Percentiles rank a stretch among this genome's conserved stretches.
Evolutionary conservation across 2,888 invertebrate genomes (phyloP).

Genomic region (Pediacus dermestoides): DNA sequence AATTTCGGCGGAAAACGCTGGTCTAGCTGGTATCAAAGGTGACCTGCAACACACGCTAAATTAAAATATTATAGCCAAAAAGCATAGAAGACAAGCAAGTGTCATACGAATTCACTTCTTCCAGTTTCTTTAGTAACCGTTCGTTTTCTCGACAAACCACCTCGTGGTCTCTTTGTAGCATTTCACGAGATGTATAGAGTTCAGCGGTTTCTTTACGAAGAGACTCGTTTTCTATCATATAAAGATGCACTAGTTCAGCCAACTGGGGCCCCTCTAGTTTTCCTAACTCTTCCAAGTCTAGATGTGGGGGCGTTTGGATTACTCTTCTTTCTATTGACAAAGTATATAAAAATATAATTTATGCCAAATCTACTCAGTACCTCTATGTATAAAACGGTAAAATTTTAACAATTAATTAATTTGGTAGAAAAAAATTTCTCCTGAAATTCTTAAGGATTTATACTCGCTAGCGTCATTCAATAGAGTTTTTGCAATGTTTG

Average conservation of each 20-base stretch:
- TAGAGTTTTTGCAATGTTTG: too few relatives aligned
- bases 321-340: conserved; percentile 40
- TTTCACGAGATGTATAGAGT: conserved; percentile 73
- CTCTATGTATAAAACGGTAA: too few relatives aligned
- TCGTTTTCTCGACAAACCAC: conserved; percentile 88
- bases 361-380: not conserved
- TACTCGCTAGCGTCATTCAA: too few relatives aligned
- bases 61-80: conserved; percentile 28
- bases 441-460: too few relatives aligned
- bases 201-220: conserved; percentile 82
- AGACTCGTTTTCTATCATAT: conserved; percentile 77
- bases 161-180: conserved; percentile 84
- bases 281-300: conserved; percentile 70
- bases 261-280: conserved; percentile 76
- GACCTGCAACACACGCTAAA: conserved; percentile 76
- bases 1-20: conserved; percentile 63
- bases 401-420: too few relatives aligned
- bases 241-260: conserved; percentile 78
- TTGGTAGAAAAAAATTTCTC: too few relatives aligned
- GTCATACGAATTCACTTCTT: conserved; percentile 85
- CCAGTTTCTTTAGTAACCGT: conserved; percentile 77
- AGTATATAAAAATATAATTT: conserved; percentile 2
- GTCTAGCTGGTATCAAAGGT: conserved; percentile 74
- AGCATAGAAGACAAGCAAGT: too few relatives aligned
- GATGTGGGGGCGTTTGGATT: conserved; percentile 55